These are phyloP conservation scores for Brenthis ino DNA, from an alignment of 2,888 invertebrate genomes.

Conservation along the genomic window DNA sequence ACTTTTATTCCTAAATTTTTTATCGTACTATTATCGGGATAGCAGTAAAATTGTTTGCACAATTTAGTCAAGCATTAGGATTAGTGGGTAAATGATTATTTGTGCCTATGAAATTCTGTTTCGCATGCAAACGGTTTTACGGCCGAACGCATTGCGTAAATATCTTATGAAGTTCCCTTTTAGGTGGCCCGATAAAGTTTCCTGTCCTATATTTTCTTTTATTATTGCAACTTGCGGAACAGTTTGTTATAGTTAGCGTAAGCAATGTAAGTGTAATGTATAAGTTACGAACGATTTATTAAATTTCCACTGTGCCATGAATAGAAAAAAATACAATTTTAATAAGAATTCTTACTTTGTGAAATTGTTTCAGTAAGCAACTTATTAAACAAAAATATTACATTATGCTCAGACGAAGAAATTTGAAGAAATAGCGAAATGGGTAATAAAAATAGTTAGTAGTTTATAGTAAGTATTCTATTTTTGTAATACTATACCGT, in stretches of 20 bases:
- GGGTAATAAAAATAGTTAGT: not conserved
- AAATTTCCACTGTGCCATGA: not conserved
- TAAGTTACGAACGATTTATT: slow-evolving; percentile 20
- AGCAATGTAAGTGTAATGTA: slow-evolving; percentile 16
- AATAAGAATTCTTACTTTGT: too few relatives aligned
- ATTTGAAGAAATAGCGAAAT: too few relatives aligned
- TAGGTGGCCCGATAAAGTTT: slow-evolving; percentile 37
- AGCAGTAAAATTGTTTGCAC: not conserved
- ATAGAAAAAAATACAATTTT: not conserved
- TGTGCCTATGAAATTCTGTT: slow-evolving; percentile 52
- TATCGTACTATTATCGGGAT: not conserved
- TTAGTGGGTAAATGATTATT: slow-evolving; percentile 51
- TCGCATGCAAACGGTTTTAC: slow-evolving; percentile 59
- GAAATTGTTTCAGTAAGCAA: too few relatives aligned
- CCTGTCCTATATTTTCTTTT: slow-evolving; percentile 38
- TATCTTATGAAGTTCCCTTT: slow-evolving; percentile 49
- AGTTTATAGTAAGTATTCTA: slow-evolving; percentile 12
- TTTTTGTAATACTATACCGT: slow-evolving; percentile 18
- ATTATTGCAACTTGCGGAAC: slow-evolving; percentile 42
- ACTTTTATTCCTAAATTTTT: slow-evolving; percentile 4
- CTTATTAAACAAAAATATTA: too few relatives aligned
- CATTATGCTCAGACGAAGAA: too few relatives aligned
- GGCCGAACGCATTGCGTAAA: slow-evolving; percentile 48
- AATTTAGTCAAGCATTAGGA: slow-evolving; percentile 39
- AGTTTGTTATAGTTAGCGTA: slow-evolving; percentile 19